These are phyloP conservation scores for Agapetus fuscipes DNA, from an alignment of 2,888 invertebrate genomes.

Conservation along the genomic window DNA sequence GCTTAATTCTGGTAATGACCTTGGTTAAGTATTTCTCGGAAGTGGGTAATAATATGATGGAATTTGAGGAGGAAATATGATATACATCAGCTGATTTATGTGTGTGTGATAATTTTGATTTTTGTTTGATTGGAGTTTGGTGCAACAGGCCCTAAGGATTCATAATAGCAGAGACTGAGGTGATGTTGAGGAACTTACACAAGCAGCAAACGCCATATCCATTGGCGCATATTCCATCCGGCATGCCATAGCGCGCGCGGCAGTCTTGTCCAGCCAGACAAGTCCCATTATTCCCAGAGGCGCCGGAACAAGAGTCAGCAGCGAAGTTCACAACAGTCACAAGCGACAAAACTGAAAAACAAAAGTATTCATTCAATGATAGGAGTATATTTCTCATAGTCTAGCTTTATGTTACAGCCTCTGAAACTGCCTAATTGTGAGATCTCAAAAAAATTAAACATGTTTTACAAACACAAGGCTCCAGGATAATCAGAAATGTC, in stretches of 20 bases:
- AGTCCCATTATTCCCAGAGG: constrained; percentile 72
- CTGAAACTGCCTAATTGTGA: too few relatives aligned
- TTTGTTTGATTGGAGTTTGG: not conserved
- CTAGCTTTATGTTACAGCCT: too few relatives aligned
- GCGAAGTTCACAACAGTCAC: constrained; percentile 73
- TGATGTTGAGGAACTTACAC: constrained; percentile 41
- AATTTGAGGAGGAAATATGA: too few relatives aligned
- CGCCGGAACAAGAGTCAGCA: constrained; percentile 63
- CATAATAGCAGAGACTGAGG: not conserved
- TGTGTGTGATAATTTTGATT: not conserved
- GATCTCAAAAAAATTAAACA: too few relatives aligned
- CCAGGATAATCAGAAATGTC: too few relatives aligned
- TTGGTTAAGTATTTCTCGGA: too few relatives aligned
- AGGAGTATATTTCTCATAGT: too few relatives aligned
- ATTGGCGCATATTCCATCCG: constrained; percentile 70
- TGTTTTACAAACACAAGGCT: too few relatives aligned
- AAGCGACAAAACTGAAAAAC: constrained; percentile 58
- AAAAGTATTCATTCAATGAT: not conserved
- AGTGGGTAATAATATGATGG: too few relatives aligned
- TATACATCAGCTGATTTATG: not conserved
- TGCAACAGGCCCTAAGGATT: not conserved
- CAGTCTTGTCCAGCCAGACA: constrained; percentile 71
- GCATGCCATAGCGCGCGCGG: constrained; percentile 56
- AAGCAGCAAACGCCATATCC: constrained; percentile 70
- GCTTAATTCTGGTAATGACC: too few relatives aligned